A percentile compares a stretch with the other conserved stretches of the same genome.
Evolutionary conservation across 1,140 invertebrate genomes (phyloP).

Genomic region (Forficula auricularia): DNA sequence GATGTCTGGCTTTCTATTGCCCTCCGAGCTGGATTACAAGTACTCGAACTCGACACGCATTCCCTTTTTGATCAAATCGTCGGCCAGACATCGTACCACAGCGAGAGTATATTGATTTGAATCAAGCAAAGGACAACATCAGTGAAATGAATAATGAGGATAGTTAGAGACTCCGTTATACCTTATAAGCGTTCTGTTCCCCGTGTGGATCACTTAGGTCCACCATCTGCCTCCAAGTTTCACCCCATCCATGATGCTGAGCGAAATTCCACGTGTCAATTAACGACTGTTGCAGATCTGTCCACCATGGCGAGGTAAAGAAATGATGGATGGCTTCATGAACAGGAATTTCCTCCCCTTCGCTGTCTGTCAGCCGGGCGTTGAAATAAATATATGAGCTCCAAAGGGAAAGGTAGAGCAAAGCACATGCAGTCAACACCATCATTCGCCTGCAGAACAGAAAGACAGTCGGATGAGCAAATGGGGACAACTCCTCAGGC

Average conservation of each 20-base stretch:
- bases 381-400: slow-evolving; percentile 74
- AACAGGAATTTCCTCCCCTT: slow-evolving; percentile 73
- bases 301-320: slow-evolving; percentile 67
- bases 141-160: too few species aligned
- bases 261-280: slow-evolving; percentile 56
- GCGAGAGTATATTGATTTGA: too few species aligned
- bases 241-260: slow-evolving; percentile 57
- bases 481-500: too few species aligned
- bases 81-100: too few species aligned
- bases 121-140: too few species aligned
- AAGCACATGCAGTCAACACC: slow-evolving; percentile 36
- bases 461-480: background rate
- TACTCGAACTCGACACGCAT: too few species aligned
- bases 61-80: too few species aligned
- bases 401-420: slow-evolving; percentile 57
- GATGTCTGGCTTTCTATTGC: too few species aligned
- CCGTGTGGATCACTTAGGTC: slow-evolving; percentile 73
- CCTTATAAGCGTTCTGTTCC: slow-evolving; percentile 76
- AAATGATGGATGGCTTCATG: slow-evolving; percentile 78
- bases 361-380: slow-evolving; percentile 63
- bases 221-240: slow-evolving; percentile 69
- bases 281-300: slow-evolving; percentile 53
- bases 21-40: too few species aligned
- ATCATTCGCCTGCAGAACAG: slow-evolving; percentile 24
- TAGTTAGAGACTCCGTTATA: too few species aligned